A percentile compares a stretch with the other conserved stretches of the same genome.
These are phyloP conservation scores for Euwallacea similis DNA, from an alignment of 1,140 invertebrate species.

Conservation along the genomic window DNA sequence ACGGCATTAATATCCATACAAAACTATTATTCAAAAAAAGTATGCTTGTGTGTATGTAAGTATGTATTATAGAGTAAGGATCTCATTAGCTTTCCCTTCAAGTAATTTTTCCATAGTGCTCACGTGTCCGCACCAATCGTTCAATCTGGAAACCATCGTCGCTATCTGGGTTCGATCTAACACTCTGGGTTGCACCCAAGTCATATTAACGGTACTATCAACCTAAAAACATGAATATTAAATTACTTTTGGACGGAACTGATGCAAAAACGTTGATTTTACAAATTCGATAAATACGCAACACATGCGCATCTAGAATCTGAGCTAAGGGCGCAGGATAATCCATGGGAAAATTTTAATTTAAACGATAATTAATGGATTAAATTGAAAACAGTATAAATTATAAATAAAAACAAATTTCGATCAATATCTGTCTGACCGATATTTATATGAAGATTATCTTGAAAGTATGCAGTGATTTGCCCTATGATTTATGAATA, in stretches of 20 bases:
- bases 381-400: no score
- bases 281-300: no score
- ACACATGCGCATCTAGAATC: no score
- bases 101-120: conserved; percentile 78
- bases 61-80: conserved; percentile 68
- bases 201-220: conserved; percentile 73
- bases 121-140: conserved; percentile 82
- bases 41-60: no score
- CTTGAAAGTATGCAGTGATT: no score
- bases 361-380: no score
- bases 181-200: conserved; percentile 91
- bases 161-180: conserved; percentile 75
- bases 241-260: not conserved
- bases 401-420: no score
- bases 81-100: conserved; percentile 81
- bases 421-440: no score
- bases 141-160: conserved; percentile 76
- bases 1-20: no score
- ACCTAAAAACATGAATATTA: conserved; percentile 34
- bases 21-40: no score
- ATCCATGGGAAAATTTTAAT: no score
- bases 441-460: not conserved
- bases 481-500: not conserved
- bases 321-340: no score
- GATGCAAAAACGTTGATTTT: not conserved